Conservation (phyloP, 2,888 invertebrate genomes). For the Hirtodrosophila histrioides region DNA sequence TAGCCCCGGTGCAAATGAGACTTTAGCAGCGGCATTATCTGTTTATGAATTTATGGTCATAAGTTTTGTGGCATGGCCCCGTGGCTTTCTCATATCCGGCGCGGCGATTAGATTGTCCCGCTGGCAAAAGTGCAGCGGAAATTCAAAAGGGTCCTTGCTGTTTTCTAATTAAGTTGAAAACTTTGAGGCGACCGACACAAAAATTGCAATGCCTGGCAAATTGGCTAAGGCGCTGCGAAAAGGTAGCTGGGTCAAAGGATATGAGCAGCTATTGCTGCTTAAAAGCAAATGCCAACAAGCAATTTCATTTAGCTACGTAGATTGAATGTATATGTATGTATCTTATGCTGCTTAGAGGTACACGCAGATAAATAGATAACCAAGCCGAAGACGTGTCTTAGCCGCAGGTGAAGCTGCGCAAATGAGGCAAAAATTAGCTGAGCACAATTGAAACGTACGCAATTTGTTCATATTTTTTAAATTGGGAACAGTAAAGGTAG, state of each 20-base stretch:
- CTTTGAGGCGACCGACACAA: constrained; percentile 39
- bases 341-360: not conserved
- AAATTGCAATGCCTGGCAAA: constrained; percentile 34
- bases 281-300: constrained; percentile 22
- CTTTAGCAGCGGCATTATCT: constrained; percentile 64
- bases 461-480: constrained; percentile 49
- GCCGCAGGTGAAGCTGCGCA: constrained; percentile 33
- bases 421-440: constrained; percentile 47
- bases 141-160: constrained; percentile 55
- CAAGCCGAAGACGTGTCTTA: not conserved
- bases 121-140: constrained; percentile 65
- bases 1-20: constrained; percentile 54
- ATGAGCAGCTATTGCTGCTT: constrained; percentile 19
- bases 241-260: constrained; percentile 31
- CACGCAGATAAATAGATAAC: constrained; percentile 2
- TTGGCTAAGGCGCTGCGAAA: constrained; percentile 13
- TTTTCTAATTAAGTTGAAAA: constrained; percentile 66
- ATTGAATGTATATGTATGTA: constrained; percentile 10
- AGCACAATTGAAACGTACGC: constrained; percentile 44
- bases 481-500: constrained; percentile 46
- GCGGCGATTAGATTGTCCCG: constrained; percentile 65
- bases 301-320: constrained; percentile 22
- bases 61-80: constrained; percentile 45
- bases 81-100: constrained; percentile 80
- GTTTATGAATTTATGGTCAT: constrained; percentile 67